Conservation (phyloP, 2,113 vertebrate species). For the Tympanuchus pallidicinctus region DNA sequence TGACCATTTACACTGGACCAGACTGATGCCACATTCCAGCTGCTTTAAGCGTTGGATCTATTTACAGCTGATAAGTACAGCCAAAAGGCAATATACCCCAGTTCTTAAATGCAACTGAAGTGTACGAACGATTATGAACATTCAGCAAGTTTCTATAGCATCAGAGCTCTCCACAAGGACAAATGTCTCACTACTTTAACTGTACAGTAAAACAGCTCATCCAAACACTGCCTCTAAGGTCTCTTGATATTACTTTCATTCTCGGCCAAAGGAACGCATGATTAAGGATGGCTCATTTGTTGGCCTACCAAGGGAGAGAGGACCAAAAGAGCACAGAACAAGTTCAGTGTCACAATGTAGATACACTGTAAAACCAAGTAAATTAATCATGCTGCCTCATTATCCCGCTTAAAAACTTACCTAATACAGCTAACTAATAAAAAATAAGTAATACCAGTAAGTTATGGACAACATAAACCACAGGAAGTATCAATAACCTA, state of each 20-base stretch:
- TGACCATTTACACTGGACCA: background rate
- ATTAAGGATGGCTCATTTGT: background rate
- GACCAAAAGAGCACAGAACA: background rate
- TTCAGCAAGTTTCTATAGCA: background rate
- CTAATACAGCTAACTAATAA: background rate
- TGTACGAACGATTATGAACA: background rate
- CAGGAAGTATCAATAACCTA: background rate
- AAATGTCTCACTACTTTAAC: background rate
- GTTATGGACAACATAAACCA: background rate
- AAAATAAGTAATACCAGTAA: background rate
- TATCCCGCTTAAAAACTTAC: background rate
- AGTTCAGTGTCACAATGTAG: background rate
- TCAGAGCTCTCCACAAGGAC: background rate
- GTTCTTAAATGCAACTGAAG: background rate
- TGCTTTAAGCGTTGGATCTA: background rate
- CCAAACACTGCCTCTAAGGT: background rate
- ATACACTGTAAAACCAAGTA: background rate
- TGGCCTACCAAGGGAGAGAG: background rate
- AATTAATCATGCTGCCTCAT: background rate
- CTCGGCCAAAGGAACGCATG: background rate
- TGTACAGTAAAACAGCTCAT: background rate
- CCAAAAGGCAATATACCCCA: background rate
- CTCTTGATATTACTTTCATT: background rate
- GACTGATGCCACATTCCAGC: background rate
- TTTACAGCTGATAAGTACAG: background rate